Percentiles rank a stretch among this genome's conserved stretches.
Evolutionary conservation across 2,888 invertebrate genomes (phyloP).

Genomic region (Tenodera sinensis): DNA sequence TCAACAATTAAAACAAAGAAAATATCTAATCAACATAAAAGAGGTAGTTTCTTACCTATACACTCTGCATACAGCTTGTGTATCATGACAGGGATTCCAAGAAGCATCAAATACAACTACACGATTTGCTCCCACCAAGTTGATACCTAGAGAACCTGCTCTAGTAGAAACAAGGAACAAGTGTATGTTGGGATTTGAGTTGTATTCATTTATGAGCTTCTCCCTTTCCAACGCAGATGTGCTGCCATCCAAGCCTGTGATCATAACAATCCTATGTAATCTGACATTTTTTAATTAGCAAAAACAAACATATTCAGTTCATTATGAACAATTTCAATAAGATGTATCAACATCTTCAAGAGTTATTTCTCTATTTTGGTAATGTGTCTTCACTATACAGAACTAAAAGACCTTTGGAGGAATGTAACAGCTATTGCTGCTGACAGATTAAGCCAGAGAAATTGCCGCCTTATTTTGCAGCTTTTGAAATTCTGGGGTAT

Average conservation of each 20-base stretch:
- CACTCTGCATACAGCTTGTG: slow-evolving; percentile 95
- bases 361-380: too few relatives aligned
- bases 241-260: slow-evolving; percentile 86
- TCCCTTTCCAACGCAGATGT: slow-evolving; percentile 93
- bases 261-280: background rate
- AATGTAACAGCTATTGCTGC: too few relatives aligned
- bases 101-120: slow-evolving; percentile 97
- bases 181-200: slow-evolving; percentile 79
- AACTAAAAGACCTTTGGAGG: too few relatives aligned
- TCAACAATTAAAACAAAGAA: background rate
- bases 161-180: slow-evolving; percentile 94
- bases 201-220: slow-evolving; percentile 94
- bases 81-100: slow-evolving; percentile 99
- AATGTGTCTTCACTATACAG: too few relatives aligned
- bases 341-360: too few relatives aligned
- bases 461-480: too few relatives aligned
- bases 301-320: too few relatives aligned
- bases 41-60: slow-evolving; percentile 54
- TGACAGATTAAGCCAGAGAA: too few relatives aligned
- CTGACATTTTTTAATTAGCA: background rate
- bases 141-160: slow-evolving; percentile 95
- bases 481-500: too few relatives aligned
- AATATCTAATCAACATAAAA: background rate
- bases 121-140: slow-evolving; percentile 94
- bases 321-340: too few relatives aligned